Conservation (phyloP, 2,888 invertebrate species). For the Caenorhabditis panamensis region DNA sequence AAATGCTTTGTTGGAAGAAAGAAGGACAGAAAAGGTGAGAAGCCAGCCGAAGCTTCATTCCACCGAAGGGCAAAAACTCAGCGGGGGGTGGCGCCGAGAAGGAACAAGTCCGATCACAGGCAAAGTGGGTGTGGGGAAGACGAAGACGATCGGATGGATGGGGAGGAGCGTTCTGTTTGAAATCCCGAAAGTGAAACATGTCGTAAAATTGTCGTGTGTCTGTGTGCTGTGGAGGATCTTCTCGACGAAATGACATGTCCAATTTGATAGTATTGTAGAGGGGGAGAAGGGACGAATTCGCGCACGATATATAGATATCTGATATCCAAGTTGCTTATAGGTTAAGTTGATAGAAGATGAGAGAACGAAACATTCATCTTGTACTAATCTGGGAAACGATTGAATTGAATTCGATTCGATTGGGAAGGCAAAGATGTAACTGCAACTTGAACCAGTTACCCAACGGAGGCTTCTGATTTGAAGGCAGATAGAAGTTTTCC, state of each 20-base stretch:
- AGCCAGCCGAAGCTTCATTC: conserved; percentile 6
- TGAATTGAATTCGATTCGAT: too few relatives aligned
- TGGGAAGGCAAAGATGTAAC: conserved; percentile 8
- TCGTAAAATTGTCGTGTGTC: conserved; percentile 43
- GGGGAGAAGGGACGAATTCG: not conserved
- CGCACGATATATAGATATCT: conserved; percentile 2
- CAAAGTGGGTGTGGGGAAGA: conserved; percentile 10
- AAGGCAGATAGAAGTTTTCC: not conserved
- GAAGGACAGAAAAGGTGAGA: not conserved
- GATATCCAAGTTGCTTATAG: too few relatives aligned
- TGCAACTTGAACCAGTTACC: conserved; percentile 14
- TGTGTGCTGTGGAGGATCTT: conserved; percentile 3
- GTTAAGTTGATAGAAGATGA: not conserved
- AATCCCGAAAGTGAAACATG: conserved; percentile 60
- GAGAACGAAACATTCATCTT: not conserved
- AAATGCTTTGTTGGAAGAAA: conserved; percentile 2
- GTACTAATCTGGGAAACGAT: not conserved
- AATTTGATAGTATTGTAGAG: conserved; percentile 29
- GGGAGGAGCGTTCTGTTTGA: conserved; percentile 34
- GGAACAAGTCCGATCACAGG: conserved; percentile 45
- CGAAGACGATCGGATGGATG: not conserved
- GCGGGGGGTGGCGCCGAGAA: conserved; percentile 17
- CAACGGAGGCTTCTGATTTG: not conserved
- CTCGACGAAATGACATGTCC: conserved; percentile 11
- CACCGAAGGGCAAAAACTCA: conserved; percentile 31